Conservation (phyloP, 2,888 invertebrate genomes). For the Arenicola marina region DNA sequence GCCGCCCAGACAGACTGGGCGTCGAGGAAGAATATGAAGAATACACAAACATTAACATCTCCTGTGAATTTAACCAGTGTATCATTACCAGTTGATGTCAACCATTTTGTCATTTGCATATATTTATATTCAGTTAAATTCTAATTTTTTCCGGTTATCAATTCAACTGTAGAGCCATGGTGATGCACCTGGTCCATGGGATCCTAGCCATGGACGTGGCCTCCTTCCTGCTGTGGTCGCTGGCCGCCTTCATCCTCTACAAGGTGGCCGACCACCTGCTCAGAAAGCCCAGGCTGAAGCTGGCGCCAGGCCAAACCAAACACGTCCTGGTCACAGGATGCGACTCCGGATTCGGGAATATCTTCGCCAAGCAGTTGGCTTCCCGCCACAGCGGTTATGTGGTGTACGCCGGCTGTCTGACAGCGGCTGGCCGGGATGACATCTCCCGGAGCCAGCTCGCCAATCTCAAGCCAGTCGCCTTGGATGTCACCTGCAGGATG, state of each 20-base stretch:
- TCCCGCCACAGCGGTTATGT: slow-evolving; percentile 2
- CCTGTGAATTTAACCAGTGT: too few species aligned
- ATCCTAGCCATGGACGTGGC: too few species aligned
- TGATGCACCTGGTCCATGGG: too few species aligned
- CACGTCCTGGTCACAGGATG: slow-evolving; percentile 9
- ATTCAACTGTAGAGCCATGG: too few species aligned
- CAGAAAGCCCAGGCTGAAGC: neutral
- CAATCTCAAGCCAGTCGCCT: neutral
- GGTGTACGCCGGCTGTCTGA: neutral
- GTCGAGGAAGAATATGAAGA: too few species aligned
- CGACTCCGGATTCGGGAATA: slow-evolving; percentile 14
- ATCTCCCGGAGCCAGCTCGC: neutral
- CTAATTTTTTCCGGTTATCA: too few species aligned
- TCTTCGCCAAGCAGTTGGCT: slow-evolving; percentile 11
- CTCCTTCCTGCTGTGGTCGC: neutral
- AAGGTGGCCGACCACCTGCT: neutral
- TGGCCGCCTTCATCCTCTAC: neutral
- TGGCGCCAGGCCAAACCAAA: neutral
- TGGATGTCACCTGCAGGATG: neutral
- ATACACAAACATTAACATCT: too few species aligned
- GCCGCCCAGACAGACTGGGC: too few species aligned
- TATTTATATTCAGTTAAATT: too few species aligned
- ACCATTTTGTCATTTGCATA: too few species aligned
- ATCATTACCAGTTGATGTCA: too few species aligned
- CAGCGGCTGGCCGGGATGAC: neutral